Evolutionary conservation across 2,797 vertebrate genomes (phyloP), one percentile per base, ranked within the genome.

Genomic region (Danio albolineatus): DNA sequence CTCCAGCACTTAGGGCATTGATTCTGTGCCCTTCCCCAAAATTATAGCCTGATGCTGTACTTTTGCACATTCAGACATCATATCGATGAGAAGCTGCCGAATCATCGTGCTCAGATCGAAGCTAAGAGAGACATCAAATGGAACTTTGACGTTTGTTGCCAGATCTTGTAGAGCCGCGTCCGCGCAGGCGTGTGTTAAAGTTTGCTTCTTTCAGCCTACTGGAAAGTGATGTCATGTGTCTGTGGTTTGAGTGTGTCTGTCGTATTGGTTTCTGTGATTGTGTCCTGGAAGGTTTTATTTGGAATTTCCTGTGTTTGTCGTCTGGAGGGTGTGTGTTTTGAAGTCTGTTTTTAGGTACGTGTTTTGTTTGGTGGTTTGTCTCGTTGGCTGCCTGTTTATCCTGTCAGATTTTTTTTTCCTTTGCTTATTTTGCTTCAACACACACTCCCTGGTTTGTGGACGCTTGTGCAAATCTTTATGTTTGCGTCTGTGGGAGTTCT

Each of bases 171-270:
- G 39, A 41, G 28, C 70, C 51, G 28, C 43, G 13, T 80, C 69
- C 74, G 62, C 44, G 10, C 4, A 6, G 49, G 19, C 17, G 9
- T n/a, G 10, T 6, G 49, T 36, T 39, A 21, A 39, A 14, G 61
- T 78, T 38, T 66, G 62, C 57, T 28, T 38, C 41, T 39, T 39
- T 41, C 19, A 3, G 39, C 36, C 16, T n/a, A 44, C 46, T 74
- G 56, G 51, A 60, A 16, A 43, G 65, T 79, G 76, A 84, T 60
- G 66, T 76, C 79, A 79, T 79, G 2, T 64, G 44, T 82, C 73
- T 78, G 74, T 62, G 59, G 53, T 73, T 71, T 62, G 56, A 41
- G 41, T 19, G 64, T 41, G 19, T 49, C 39, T 70, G 41, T 75
- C 60, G 28, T 41, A 10, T 70, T 72, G 76, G 44, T 66, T 49